Evolutionary conservation across 2,113 vertebrate species (phyloP).

Genomic region (Macaca fascicularis): T2T-MFA8v1.1 NC_088395.1:131467501-131468000

Average conservation of each 20-base stretch:
- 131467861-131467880: constrained; percentile 9
- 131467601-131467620: background rate
- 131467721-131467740: background rate
- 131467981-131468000: background rate
- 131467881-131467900: constrained; percentile 4
- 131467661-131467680: background rate
- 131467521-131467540: background rate
- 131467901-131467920: background rate
- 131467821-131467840: background rate
- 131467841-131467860: background rate
- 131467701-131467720: background rate
- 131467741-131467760: background rate
- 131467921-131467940: background rate
- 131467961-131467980: background rate
- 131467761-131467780: background rate
- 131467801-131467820: background rate
- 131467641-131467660: background rate
- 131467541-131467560: background rate
- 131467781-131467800: background rate
- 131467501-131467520: background rate
- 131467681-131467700: background rate
- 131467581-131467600: background rate
- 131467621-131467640: background rate
- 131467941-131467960: background rate
- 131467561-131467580: background rate